phyloP scores from a whole-genome alignment of 1,140 invertebrate species.

The Rhizoglyphus robini region DNA sequence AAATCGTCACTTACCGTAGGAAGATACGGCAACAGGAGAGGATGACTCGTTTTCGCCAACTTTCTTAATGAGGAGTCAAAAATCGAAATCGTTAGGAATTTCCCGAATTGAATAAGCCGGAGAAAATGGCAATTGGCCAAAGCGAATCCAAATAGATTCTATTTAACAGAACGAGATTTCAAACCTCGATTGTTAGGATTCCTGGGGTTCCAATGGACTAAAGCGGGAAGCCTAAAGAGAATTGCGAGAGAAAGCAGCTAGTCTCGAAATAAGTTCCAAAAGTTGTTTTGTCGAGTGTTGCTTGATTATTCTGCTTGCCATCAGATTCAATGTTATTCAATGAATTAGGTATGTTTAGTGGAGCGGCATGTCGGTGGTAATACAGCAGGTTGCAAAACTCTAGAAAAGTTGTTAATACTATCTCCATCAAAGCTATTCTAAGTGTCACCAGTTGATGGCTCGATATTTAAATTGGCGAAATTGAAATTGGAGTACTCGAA shows the following conservation, averaged over 20 bases:
- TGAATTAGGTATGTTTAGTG: neutral
- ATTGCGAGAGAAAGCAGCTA: neutral
- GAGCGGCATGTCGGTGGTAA: neutral
- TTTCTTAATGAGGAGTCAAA: neutral
- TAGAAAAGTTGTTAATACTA: too few relatives aligned
- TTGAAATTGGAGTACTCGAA: neutral
- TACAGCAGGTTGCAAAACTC: neutral
- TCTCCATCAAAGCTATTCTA: too few relatives aligned
- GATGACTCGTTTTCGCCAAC: neutral
- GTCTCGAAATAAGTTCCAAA: neutral
- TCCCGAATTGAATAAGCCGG: neutral
- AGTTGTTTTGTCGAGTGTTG: neutral
- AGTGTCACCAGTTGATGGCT: neutral
- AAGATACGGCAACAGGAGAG: neutral
- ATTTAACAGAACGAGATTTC: too few relatives aligned
- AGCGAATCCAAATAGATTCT: neutral
- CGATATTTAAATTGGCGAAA: too few relatives aligned
- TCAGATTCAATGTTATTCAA: neutral
- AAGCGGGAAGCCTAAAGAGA: neutral
- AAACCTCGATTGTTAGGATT: neutral
- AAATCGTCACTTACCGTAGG: neutral
- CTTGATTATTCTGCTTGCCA: too few relatives aligned
- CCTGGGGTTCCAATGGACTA: conserved; percentile 1
- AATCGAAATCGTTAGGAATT: neutral
- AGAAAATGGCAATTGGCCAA: neutral